Conservation (phyloP, 2,113 vertebrate species). For the Trochalopteron elliotii region DNA sequence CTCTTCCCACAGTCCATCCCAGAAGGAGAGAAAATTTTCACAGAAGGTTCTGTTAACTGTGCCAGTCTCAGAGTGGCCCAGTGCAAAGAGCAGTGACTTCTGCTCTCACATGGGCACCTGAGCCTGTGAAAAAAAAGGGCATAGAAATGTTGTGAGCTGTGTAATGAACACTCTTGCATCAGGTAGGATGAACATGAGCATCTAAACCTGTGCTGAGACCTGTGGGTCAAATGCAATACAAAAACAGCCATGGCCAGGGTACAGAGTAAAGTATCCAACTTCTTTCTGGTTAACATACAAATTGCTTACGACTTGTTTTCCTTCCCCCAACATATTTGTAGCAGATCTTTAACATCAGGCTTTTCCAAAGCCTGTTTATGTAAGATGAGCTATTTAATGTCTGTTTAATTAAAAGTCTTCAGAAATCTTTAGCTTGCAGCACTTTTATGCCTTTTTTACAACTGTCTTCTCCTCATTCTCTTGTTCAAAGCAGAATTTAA, state of each 20-base stretch:
- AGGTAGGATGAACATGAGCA: not conserved
- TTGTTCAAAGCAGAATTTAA: not conserved
- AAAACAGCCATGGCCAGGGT: not conserved
- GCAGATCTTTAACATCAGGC: not conserved
- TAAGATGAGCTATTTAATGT: not conserved
- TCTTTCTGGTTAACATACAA: not conserved
- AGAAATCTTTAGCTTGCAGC: not conserved
- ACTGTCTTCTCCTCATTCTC: not conserved
- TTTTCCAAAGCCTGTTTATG: not conserved
- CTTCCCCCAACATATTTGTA: not conserved
- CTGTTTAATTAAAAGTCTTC: not conserved
- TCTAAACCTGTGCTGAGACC: not conserved
- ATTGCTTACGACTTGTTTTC: not conserved
- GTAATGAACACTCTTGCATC: not conserved
- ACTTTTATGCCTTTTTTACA: not conserved
- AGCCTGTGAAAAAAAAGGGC: not conserved
- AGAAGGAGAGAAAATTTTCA: not conserved
- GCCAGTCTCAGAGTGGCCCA: not conserved
- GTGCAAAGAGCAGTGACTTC: not conserved
- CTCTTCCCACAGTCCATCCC: not conserved
- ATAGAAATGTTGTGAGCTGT: not conserved
- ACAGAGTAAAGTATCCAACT: not conserved
- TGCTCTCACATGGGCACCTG: rapidly evolving
- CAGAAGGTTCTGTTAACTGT: not conserved
- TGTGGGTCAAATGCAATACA: not conserved